These are phyloP conservation scores for Thinocorus orbignyianus DNA, from an alignment of 2,113 vertebrate genomes.

Conservation along the genomic window DNA sequence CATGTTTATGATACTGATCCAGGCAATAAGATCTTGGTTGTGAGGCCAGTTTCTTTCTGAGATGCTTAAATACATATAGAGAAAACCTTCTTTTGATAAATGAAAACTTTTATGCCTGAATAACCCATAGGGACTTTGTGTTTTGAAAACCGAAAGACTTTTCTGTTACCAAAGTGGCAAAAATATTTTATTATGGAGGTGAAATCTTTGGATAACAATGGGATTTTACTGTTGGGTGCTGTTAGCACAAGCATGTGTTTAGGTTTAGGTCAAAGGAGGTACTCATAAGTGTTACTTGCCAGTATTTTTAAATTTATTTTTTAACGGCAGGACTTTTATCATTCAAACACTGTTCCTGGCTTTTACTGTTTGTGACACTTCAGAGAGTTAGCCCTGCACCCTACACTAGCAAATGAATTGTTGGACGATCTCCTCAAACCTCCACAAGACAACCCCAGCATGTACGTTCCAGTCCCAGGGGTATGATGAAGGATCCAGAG, in stretches of 20 bases:
- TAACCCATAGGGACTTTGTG: background rate
- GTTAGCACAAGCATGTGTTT: accelerated
- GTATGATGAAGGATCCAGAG: accelerated
- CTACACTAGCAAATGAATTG: background rate
- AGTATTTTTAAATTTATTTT: background rate
- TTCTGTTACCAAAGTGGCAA: background rate
- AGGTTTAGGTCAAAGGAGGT: background rate
- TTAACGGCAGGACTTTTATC: background rate
- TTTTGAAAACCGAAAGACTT: background rate
- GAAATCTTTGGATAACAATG: background rate
- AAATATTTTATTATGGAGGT: background rate
- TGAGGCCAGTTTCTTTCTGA: background rate
- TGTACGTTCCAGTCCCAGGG: background rate
- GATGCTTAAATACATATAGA: background rate
- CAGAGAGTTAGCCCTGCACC: background rate
- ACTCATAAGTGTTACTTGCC: background rate
- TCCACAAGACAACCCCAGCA: background rate
- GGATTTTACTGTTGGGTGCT: background rate
- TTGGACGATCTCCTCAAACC: background rate
- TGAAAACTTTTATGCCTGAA: background rate
- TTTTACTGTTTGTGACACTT: background rate
- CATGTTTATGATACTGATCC: background rate
- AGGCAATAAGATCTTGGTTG: background rate
- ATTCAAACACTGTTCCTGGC: background rate
- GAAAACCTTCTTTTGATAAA: background rate